Base-by-base conservation (phyloP, 1,140 invertebrate species). In the Ceratosolen solmsi region DNA sequence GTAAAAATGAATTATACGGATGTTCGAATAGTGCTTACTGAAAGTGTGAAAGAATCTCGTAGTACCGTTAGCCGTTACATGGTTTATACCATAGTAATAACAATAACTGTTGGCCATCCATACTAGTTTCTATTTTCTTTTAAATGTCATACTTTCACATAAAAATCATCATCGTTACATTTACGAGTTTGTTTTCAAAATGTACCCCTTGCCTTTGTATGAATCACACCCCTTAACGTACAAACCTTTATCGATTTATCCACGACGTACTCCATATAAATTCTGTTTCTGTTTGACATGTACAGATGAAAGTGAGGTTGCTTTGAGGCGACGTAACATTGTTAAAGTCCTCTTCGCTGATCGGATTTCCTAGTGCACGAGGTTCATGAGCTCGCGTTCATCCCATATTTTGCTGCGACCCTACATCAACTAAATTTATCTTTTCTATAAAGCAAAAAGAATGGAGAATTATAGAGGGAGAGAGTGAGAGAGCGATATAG, bases 81-180 rank as follows among this genome's bases (percentile, higher is more conserved):
- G 38, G 1, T 75, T 58, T 58, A 75, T 58, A 33, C 33, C 38
- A 49, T 22, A 38, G 38, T 36, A 63, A 76, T 76, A 78, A 78
- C 63, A 68, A 70, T 60, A 38, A 46, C 54, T 56, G 25, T 0
- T 41, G 36, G 17, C 1, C 33, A 33, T 68, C 20, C 5, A n/a
- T 38, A 41, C 22, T n/a, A 5, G 22, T 2, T 70, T 78, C 27
- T 17, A 54, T 51, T 27, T 65, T n/a, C n/a, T 65, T 68, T 3
- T 73, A 81, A 81, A 81, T 68, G 25, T 13, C 41, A 60, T 15
- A 15, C 30, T 30, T 30, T 25, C 70, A n/a, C 68, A 56, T 79
- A 58, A 54, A 54, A 79, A 79, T 71, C 17, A 54, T 79, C 77
- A 79, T 58, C 77, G 51, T 72, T 71, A 63, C 56, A 79, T 71